A percentile compares a stretch with the other conserved stretches of the same genome.
phyloP scores from a whole-genome alignment of 2,113 vertebrate species.

The Neolamprologus tretocephalus region DNA sequence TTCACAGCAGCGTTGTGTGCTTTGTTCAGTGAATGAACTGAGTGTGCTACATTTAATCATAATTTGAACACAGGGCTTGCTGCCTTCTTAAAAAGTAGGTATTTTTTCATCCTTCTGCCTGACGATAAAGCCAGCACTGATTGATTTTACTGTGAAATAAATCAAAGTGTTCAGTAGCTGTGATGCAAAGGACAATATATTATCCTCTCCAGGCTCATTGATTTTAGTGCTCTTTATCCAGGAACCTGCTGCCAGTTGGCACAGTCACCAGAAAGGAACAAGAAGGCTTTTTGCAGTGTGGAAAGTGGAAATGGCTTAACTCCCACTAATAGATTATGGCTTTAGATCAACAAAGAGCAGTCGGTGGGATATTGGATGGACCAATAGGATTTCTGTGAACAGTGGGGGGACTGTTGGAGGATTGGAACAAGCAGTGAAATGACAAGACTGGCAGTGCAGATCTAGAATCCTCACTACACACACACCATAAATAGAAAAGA shows the following conservation, averaged over 20 bases:
- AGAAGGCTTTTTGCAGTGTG: constrained; percentile 12
- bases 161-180: not conserved
- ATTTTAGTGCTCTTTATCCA: constrained; percentile 24
- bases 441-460: not conserved
- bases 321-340: constrained; percentile 32
- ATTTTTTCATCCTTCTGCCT: not conserved
- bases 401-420: not conserved
- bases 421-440: not conserved
- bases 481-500: not conserved
- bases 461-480: not conserved
- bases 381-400: constrained; percentile 4
- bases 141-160: constrained; percentile 2
- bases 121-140: not conserved
- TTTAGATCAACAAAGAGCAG: constrained; percentile 29
- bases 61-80: not conserved
- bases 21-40: not conserved
- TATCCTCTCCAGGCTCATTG: constrained; percentile 12
- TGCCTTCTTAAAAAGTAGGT: not conserved
- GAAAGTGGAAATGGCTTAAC: constrained; percentile 28
- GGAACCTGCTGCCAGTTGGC: constrained; percentile 36
- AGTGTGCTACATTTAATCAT: not conserved
- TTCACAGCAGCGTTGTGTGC: not conserved
- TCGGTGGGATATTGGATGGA: constrained; percentile 14
- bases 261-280: not conserved
- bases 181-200: not conserved